A percentile compares a stretch with the other conserved stretches of the same genome.
phyloP scores from a whole-genome alignment of 2,113 vertebrate genomes.

The Stegastes partitus region DNA sequence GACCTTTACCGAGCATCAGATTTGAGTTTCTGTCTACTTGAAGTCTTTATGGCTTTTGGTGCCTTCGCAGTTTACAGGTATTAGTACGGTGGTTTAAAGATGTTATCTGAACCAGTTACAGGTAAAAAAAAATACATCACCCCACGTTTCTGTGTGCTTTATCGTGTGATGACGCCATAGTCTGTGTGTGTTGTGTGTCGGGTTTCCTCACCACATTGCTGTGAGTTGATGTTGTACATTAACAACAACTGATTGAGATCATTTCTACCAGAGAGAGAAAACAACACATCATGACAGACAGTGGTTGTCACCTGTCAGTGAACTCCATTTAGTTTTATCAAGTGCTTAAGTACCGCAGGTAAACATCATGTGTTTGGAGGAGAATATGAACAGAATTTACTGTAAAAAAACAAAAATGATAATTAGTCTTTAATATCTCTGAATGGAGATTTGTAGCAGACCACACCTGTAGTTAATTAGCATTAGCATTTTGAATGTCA shows the following conservation, averaged over 20 bases:
- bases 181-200: neutral
- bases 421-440: neutral
- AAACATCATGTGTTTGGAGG: neutral
- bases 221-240: neutral
- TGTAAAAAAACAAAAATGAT: too few species aligned
- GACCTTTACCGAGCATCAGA: neutral
- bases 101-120: too few species aligned
- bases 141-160: too few species aligned
- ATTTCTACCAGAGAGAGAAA: neutral
- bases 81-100: neutral
- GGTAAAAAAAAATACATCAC: too few species aligned
- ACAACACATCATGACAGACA: neutral
- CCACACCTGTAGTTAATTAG: conserved; percentile 11
- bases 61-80: neutral
- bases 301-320: neutral
- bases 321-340: neutral
- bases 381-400: too few species aligned
- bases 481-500: conserved; percentile 1
- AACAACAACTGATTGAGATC: neutral
- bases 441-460: neutral
- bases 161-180: neutral
- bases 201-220: neutral
- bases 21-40: neutral
- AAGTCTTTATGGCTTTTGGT: neutral
- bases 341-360: neutral